Percentiles rank a stretch among this genome's conserved stretches.
phyloP scores from a whole-genome alignment of 2,888 invertebrate species.

The Dicyrtomina minuta region DNA sequence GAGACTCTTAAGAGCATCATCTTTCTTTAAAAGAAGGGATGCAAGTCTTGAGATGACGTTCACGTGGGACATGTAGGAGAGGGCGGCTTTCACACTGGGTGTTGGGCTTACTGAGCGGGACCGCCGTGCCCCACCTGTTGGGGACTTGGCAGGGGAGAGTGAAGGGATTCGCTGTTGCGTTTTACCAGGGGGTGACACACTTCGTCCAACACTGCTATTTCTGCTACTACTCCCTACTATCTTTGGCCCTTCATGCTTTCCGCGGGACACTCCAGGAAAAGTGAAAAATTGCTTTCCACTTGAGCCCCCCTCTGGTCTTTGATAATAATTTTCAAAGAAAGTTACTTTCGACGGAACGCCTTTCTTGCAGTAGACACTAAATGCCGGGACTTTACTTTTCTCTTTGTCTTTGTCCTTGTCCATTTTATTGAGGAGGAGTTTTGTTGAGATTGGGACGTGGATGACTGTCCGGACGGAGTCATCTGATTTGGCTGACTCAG shows the following conservation, averaged over 20 bases:
- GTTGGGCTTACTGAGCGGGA: constrained; percentile 35
- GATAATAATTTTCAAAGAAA: constrained; percentile 69
- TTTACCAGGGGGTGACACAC: constrained; percentile 19
- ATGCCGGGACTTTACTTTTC: constrained; percentile 45
- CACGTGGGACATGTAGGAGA: constrained; percentile 76
- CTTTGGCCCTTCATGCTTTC: no score
- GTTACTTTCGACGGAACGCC: constrained; percentile 73
- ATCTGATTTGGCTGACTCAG: constrained; percentile 73
- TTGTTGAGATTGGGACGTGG: constrained; percentile 55
- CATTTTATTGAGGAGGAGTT: constrained; percentile 45
- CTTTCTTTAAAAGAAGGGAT: constrained; percentile 60
- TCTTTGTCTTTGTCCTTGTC: constrained; percentile 42
- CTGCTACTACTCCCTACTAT: constrained; percentile 3
- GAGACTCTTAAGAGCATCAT: constrained; percentile 44
- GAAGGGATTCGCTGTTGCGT: constrained; percentile 23
- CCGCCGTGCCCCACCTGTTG: constrained; percentile 26
- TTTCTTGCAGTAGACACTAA: constrained; percentile 61
- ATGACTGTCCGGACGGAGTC: constrained; percentile 71
- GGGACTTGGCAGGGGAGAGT: constrained; percentile 1
- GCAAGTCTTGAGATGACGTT: constrained; percentile 87
- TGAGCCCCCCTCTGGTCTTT: neutral
- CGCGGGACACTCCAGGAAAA: neutral
- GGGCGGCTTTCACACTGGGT: constrained; percentile 20
- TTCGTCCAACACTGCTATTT: constrained; percentile 2
- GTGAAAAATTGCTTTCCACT: constrained; percentile 14